Base-by-base conservation (phyloP, 1,140 invertebrate genomes). In the Copidosoma floridanum region DNA sequence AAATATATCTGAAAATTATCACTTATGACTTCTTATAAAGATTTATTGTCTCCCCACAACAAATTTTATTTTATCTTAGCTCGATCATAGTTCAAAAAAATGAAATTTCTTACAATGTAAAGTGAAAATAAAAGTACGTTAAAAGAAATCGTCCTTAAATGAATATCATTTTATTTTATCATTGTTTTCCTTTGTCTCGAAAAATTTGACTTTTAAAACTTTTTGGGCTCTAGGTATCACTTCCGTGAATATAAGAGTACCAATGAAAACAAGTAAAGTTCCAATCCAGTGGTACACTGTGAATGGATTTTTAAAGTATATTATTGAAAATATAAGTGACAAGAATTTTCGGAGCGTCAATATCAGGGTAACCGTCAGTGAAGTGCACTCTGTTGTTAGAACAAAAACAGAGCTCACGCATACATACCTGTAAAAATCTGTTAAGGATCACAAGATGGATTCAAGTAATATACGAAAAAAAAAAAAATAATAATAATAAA, bases 221-320 rank as follows among this genome's bases (percentile, higher is more conserved):
- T 63, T 63, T 65, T 77, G 32, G 29, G 77, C 68, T 65, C 71
- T 80, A 59, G 71, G 65, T 38, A 77, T 20, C n/a, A 93, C 67
- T 78, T 95, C 92, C 1, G 91, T 90, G 72, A 98, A 99, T 51
- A 98, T 86, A 20, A 97, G 74, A 7, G 96, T 99, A 6, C 97
- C 97, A 23, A 86, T 72, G 78, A 99, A 99, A 1, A 99, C 96
- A 35, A 96, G 77, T 6, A 86, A 58, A 0, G 97, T 95, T 21
- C 96, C 97, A 41, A 94, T 70, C 95, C 97, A 99, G 75, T 99
- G 97, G 44, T 85, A 85, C 0, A 89, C 3, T 0, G 95, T 98
- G 72, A 99, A 99, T 2, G 90, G 88, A 83, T 99, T 99, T 62
- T 89, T 82, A 75, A 99, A 99, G 74, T 97, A 99, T 35, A 94